Evolutionary conservation across 1,140 invertebrate species (phyloP).

Genomic region (Aphis gossypii): DNA sequence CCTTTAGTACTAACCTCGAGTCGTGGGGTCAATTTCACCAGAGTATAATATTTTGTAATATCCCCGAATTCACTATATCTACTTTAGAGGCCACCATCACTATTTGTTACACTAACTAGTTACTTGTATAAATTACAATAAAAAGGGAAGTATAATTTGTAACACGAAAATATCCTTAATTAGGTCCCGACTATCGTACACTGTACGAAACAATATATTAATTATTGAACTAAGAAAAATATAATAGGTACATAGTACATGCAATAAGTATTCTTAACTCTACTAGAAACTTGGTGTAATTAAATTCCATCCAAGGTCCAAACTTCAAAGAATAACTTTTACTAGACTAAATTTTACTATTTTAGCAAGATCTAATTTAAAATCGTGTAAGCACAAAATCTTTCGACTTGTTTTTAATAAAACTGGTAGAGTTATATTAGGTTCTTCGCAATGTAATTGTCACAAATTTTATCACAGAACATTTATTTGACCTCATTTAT

Average conservation of each 20-base stretch:
- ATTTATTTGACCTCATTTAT: neutral
- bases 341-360: neutral
- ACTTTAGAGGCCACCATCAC: neutral
- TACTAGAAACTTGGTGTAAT: neutral
- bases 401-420: neutral
- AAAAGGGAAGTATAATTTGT: neutral
- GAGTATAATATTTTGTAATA: slow-evolving; percentile 14
- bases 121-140: neutral
- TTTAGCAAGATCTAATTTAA: neutral
- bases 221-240: neutral
- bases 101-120: neutral
- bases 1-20: neutral
- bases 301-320: neutral
- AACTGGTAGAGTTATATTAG: neutral
- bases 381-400: neutral
- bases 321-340: neutral
- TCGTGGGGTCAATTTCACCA: neutral
- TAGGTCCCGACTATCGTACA: neutral
- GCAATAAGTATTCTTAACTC: neutral
- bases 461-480: neutral
- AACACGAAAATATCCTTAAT: neutral
- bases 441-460: neutral
- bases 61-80: neutral
- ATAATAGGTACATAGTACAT: neutral
- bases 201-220: neutral